Evolutionary conservation across 2,888 invertebrate species (phyloP).

Genomic region (Chydorus sphaericus): DNA sequence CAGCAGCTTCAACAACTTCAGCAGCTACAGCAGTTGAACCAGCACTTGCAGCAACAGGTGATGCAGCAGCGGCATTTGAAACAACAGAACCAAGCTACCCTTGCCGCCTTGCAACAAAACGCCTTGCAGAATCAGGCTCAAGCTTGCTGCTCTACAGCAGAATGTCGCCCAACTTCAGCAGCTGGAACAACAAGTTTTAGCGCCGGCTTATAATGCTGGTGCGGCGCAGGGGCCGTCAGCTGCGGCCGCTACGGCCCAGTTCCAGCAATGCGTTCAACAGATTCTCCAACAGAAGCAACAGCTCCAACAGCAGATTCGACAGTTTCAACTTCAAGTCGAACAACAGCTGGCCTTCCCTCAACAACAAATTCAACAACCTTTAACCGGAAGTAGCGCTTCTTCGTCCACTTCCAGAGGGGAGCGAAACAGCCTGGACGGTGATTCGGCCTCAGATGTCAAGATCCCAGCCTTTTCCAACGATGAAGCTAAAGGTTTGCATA

Average conservation of each 20-base stretch:
- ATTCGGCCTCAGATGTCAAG: neutral
- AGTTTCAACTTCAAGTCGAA: constrained; percentile 36
- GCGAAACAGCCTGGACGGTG: constrained; percentile 3
- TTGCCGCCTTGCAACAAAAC: constrained; percentile 18
- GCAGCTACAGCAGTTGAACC: constrained; percentile 25
- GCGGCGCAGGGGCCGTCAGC: constrained; percentile 21
- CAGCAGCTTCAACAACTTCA: constrained; percentile 26
- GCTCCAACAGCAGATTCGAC: constrained; percentile 29
- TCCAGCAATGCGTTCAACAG: constrained; percentile 20
- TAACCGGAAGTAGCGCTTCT: neutral
- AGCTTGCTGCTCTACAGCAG: constrained; percentile 19
- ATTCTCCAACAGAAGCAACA: constrained; percentile 23
- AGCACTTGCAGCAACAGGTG: constrained; percentile 24
- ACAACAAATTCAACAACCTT: constrained; percentile 1
- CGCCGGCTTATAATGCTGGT: constrained; percentile 20
- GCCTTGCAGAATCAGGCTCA: constrained; percentile 18
- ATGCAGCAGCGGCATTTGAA: constrained; percentile 37
- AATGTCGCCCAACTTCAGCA: constrained; percentile 21
- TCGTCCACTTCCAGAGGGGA: neutral
- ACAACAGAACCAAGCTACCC: constrained; percentile 32
- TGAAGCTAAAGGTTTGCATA: neutral
- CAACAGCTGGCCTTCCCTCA: constrained; percentile 18
- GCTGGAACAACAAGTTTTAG: constrained; percentile 20
- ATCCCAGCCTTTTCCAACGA: constrained; percentile 2
- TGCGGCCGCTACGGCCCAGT: constrained; percentile 18